Conservation (phyloP, 2,797 vertebrate species). For the Fratercula arctica region DNA sequence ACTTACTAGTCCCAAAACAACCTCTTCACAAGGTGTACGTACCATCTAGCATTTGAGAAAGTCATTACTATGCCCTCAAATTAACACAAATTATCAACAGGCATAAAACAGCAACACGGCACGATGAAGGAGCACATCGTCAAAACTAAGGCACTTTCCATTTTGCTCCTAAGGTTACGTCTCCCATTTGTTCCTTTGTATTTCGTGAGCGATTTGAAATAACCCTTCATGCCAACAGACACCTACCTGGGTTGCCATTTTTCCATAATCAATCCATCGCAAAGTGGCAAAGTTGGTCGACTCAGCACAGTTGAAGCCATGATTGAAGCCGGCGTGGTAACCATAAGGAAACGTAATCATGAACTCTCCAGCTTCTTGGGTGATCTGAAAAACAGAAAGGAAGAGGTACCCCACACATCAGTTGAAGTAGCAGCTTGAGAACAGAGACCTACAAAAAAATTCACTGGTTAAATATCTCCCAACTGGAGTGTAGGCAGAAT, state of each 20-base stretch:
- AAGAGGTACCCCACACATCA: neutral
- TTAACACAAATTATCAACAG: fast-evolving
- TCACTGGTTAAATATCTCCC: neutral
- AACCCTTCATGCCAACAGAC: neutral
- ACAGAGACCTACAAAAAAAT: neutral
- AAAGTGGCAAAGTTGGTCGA: slow-evolving; percentile 98
- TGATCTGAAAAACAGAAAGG: slow-evolving; percentile 81
- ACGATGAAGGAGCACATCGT: fast-evolving
- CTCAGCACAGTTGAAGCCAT: slow-evolving; percentile 98
- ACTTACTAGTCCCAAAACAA: neutral
- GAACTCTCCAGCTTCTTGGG: slow-evolving; percentile 97
- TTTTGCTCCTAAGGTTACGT: fast-evolving
- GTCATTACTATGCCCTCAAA: neutral
- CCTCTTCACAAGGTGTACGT: neutral
- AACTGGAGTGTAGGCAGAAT: neutral
- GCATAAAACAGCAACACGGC: fast-evolving
- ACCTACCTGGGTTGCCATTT: slow-evolving; percentile 92
- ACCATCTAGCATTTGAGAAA: neutral
- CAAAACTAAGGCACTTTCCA: fast-evolving
- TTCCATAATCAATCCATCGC: slow-evolving; percentile 97
- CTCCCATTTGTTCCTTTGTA: fast-evolving
- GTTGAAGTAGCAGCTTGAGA: neutral
- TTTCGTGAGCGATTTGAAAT: neutral
- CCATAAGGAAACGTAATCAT: slow-evolving; percentile 98
- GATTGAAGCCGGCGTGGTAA: slow-evolving; percentile 97